phyloP scores from a whole-genome alignment of 2,113 vertebrate genomes.

The Phalacrocorax brasilianus region DNA sequence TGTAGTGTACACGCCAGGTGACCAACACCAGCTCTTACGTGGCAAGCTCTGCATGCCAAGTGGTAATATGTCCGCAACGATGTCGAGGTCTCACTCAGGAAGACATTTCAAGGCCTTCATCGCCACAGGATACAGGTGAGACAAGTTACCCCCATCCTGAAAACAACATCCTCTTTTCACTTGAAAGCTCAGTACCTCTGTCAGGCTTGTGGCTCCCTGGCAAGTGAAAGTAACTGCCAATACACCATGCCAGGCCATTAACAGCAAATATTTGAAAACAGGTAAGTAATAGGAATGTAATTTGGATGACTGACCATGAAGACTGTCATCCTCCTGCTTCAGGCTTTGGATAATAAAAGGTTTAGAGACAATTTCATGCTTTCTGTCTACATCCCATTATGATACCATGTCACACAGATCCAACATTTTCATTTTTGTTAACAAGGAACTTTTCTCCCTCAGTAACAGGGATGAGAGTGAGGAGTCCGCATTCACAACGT shows the following conservation, averaged over 20 bases:
- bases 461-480: neutral
- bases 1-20: neutral
- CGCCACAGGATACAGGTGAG: neutral
- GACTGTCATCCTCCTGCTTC: neutral
- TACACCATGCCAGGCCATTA: neutral
- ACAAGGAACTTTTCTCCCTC: neutral
- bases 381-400: neutral
- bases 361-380: neutral
- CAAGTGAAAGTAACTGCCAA: neutral
- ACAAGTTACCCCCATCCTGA: neutral
- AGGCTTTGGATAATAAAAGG: neutral
- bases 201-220: neutral
- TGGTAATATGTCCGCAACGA: rapidly evolving
- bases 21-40: neutral
- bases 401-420: neutral
- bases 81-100: neutral
- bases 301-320: neutral
- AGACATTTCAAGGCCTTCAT: neutral
- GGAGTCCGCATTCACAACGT: neutral
- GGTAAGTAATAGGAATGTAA: neutral
- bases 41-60: neutral
- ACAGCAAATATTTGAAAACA: neutral
- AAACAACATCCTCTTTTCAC: neutral
- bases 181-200: neutral
- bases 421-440: neutral